Evolutionary conservation across 2,888 invertebrate genomes (phyloP), one percentile per base, ranked within the genome.

Genomic region (Pyralis farinalis): DNA sequence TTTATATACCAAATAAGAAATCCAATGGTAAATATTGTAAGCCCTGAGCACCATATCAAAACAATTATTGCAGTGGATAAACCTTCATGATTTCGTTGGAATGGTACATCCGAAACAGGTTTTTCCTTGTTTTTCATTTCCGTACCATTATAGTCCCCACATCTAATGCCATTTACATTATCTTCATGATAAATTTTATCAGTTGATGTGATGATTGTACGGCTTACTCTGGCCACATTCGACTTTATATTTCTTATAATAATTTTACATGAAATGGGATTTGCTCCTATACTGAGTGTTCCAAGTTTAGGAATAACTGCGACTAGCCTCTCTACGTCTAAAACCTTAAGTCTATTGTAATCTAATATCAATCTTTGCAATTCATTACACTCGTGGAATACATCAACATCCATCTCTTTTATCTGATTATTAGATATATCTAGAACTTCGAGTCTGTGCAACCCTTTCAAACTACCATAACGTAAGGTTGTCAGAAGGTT

Each of bases 121-220:
- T 16, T n/a, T 43, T 37, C 6, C n/a, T 7, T 28, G 44, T n/a
- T 20, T n/a, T 44, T 33, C 22, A 47, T 51, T 6, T 55, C 48
- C 8, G 40, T 45, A 32, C 46, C 25, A 12, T 44, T 47, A 8
- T 46, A 47, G 34, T 73, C 68, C 1, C 87, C 86, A 62, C 86
- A 87, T 53, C 64, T 66, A 12, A 87, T 86, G 6, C 86, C 86
- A 46, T 83, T 69, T 0, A 85, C 87, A 49, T 87, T 87, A 37
- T 87, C 87, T 43, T 85, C 85, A 22, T 86, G 80, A 49, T 69
- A 85, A 36, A 85, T 60, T 56, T 83, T 82, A 43, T 87, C 63
- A 8, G 83, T 63, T 5, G 86, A 77, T 10, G 86, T 86, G 1
- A 87, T 70, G 46, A 75, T 70, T 1, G 84, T 57, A 10, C 64